Conservation (phyloP, 2,113 vertebrate species). For the Cinclus cinclus region DNA sequence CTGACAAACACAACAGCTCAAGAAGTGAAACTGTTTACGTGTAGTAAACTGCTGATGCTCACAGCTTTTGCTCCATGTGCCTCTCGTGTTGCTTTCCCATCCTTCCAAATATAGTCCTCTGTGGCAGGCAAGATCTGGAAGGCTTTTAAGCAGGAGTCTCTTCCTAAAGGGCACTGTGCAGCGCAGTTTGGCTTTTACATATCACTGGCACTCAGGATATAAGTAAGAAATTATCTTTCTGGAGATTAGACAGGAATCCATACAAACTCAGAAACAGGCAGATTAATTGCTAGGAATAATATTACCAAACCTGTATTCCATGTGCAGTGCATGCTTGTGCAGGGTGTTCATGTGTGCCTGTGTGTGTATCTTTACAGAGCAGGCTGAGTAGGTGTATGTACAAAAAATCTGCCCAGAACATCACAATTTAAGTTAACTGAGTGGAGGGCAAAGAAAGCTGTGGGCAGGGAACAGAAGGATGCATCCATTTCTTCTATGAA, state of each 20-base stretch:
- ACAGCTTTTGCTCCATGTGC: constrained; percentile 52
- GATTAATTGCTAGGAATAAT: neutral
- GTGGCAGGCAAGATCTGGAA: constrained; percentile 17
- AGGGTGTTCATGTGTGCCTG: neutral
- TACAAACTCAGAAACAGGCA: neutral
- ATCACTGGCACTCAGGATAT: neutral
- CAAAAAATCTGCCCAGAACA: neutral
- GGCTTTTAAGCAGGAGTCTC: constrained; percentile 30
- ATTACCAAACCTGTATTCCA: neutral
- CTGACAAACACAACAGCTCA: constrained; percentile 17
- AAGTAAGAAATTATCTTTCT: constrained; percentile 11
- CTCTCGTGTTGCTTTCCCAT: constrained; percentile 36
- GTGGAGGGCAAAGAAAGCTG: neutral
- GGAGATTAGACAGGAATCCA: constrained; percentile 2
- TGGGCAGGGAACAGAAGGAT: neutral
- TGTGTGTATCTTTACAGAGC: neutral
- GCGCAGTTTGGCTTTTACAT: neutral
- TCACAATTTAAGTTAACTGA: neutral
- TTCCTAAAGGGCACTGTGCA: constrained; percentile 42
- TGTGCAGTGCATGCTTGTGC: neutral
- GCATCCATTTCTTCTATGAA: neutral
- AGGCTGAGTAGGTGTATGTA: neutral
- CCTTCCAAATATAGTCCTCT: constrained; percentile 60
- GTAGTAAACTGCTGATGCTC: constrained; percentile 61
- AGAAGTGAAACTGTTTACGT: constrained; percentile 58